Percentiles rank a stretch among this genome's conserved stretches.
phyloP scores from a whole-genome alignment of 2,888 invertebrate genomes.

The Anaspis maculata region DNA sequence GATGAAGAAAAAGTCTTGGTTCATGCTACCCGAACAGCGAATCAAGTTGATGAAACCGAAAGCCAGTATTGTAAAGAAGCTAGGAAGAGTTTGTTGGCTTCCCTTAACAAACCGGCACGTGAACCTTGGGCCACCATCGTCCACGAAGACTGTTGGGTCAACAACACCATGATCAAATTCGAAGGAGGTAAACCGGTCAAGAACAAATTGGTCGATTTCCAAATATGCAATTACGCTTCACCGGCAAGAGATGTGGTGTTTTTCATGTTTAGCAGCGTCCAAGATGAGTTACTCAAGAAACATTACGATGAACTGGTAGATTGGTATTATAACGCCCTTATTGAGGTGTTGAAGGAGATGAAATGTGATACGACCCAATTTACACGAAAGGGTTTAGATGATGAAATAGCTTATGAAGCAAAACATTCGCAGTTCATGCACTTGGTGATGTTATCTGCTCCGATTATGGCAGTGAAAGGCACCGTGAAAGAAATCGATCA shows the following conservation, averaged over 20 bases:
- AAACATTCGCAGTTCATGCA: slow-evolving; percentile 34
- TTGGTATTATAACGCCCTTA: slow-evolving; percentile 1
- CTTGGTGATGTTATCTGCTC: slow-evolving; percentile 38
- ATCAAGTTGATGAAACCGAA: too few species aligned
- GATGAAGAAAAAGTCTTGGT: too few species aligned
- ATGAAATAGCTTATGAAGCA: slow-evolving; percentile 11
- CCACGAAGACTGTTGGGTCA: slow-evolving; percentile 53
- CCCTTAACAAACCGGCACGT: neutral
- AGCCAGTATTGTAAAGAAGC: too few species aligned
- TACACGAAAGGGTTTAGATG: neutral
- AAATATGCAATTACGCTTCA: slow-evolving; percentile 18
- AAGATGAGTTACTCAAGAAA: neutral
- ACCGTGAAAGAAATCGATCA: neutral
- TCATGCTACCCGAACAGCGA: too few species aligned
- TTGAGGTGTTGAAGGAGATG: slow-evolving; percentile 1
- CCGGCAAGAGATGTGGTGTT: slow-evolving; percentile 21
- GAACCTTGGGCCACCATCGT: slow-evolving; percentile 47
- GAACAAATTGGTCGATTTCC: slow-evolving; percentile 21
- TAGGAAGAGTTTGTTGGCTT: too few species aligned
- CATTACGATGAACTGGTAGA: neutral
- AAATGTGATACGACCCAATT: slow-evolving; percentile 7
- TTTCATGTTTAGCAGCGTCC: slow-evolving; percentile 22
- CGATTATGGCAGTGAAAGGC: slow-evolving; percentile 25
- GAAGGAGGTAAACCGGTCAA: slow-evolving; percentile 12
- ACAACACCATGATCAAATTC: slow-evolving; percentile 48